Percentiles rank a stretch among this genome's conserved stretches.
These are phyloP conservation scores for Sphyrna mokarran DNA, from an alignment of 2,113 vertebrate species.

Conservation along the genomic window DNA sequence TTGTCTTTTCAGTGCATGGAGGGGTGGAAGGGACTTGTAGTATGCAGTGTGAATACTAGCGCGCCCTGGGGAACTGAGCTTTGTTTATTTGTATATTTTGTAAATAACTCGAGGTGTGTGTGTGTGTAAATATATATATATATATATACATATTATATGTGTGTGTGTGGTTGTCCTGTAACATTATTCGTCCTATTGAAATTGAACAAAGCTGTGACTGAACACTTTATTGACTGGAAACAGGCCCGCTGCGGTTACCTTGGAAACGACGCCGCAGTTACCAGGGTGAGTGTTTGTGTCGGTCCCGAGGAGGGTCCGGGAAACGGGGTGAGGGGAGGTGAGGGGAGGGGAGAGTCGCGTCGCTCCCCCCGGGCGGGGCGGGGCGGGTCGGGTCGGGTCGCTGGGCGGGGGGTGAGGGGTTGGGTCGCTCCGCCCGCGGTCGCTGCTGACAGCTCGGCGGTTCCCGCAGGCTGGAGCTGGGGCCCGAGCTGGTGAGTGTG, in stretches of 20 bases:
- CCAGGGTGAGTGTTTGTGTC: neutral
- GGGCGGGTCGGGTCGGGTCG: too few relatives aligned
- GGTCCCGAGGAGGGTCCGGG: neutral
- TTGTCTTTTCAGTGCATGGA: neutral
- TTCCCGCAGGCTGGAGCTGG: neutral
- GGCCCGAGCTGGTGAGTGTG: neutral
- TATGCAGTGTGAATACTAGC: neutral
- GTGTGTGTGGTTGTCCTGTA: too few relatives aligned
- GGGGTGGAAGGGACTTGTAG: neutral
- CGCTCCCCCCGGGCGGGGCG: too few relatives aligned
- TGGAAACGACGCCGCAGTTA: neutral
- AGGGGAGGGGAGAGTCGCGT: too few relatives aligned
- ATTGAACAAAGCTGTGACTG: neutral
- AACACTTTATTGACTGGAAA: neutral
- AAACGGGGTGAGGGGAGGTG: neutral
- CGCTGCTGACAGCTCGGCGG: neutral
- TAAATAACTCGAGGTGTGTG: neutral
- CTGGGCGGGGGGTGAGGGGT: too few relatives aligned
- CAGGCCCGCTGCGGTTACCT: neutral
- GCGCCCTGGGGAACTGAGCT: neutral
- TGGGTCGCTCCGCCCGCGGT: neutral
- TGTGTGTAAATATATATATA: too few relatives aligned
- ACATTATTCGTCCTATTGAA: too few relatives aligned
- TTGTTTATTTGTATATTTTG: neutral
- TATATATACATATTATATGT: too few relatives aligned